Conservation (phyloP, 2,113 vertebrate genomes). For the Todiramphus chloris region DNA sequence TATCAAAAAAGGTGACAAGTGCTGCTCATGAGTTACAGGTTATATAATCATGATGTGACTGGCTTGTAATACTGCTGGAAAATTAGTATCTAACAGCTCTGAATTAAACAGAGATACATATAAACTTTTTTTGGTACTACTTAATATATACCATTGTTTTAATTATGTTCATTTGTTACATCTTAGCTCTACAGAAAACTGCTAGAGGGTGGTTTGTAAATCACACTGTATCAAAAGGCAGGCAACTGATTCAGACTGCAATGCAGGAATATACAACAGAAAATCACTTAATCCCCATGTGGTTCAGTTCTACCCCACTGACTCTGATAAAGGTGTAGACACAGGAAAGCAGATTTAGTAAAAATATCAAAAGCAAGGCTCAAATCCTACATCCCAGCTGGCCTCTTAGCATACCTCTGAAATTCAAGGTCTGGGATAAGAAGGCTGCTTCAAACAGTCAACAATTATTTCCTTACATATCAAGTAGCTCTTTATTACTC, state of each 20-base stretch:
- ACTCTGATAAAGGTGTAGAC: background rate
- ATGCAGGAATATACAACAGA: background rate
- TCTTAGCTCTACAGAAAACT: background rate
- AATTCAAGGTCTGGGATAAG: constrained; percentile 4
- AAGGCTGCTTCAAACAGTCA: background rate
- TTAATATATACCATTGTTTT: background rate
- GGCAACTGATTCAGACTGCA: background rate
- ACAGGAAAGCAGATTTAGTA: background rate
- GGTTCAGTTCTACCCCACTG: constrained; percentile 24
- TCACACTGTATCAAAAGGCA: background rate
- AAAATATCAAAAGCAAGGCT: constrained; percentile 3
- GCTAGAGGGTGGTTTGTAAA: background rate
- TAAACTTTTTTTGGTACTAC: background rate
- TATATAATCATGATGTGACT: background rate
- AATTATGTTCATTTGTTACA: background rate
- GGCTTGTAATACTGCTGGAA: background rate
- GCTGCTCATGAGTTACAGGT: background rate
- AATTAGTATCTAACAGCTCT: background rate
- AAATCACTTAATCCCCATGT: constrained; percentile 18
- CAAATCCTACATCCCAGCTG: background rate
- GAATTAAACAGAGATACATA: background rate
- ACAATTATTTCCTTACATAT: background rate
- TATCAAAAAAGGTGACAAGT: background rate
- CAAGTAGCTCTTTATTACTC: background rate
- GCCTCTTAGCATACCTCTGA: background rate